Evolutionary conservation across 1,140 invertebrate genomes (phyloP).

Genomic region (Stenopsyche tienmushanensis): DNA sequence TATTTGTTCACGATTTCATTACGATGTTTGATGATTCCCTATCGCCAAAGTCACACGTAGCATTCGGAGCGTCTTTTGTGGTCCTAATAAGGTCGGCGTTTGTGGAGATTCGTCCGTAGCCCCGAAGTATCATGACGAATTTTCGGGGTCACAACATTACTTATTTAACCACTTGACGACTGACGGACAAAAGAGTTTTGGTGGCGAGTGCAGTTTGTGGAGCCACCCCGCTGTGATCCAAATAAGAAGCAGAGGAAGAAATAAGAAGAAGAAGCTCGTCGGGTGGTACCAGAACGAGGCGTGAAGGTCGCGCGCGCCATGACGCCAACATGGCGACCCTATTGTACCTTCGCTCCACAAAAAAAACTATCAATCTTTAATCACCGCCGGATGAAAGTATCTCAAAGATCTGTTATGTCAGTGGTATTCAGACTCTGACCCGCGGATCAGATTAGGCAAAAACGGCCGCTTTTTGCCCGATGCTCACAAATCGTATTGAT

Average conservation of each 20-base stretch:
- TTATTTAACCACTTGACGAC: slow-evolving; percentile 15
- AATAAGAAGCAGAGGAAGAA: slow-evolving; percentile 15
- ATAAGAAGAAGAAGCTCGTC: slow-evolving; percentile 1
- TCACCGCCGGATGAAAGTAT: slow-evolving; percentile 4
- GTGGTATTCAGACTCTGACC: too few relatives aligned
- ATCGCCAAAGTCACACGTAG: too few relatives aligned
- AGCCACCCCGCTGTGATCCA: slow-evolving; percentile 5
- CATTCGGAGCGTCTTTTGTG: too few relatives aligned
- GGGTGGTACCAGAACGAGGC: slow-evolving; percentile 15
- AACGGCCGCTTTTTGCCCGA: too few relatives aligned
- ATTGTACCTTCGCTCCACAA: slow-evolving; percentile 18
- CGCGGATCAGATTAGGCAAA: too few relatives aligned
- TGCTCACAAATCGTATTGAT: too few relatives aligned
- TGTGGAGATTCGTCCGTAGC: too few relatives aligned
- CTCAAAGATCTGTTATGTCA: slow-evolving; percentile 4
- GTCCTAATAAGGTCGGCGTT: too few relatives aligned
- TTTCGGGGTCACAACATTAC: slow-evolving; percentile 5
- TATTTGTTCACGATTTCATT: too few relatives aligned
- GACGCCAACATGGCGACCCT: slow-evolving; percentile 29
- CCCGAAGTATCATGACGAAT: too few relatives aligned
- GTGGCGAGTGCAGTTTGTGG: slow-evolving; percentile 12
- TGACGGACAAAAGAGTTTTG: slow-evolving; percentile 20
- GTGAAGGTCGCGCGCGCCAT: slow-evolving; percentile 32
- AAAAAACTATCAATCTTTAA: slow-evolving; percentile 31
- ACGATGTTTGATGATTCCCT: too few relatives aligned